A percentile compares a stretch with the other conserved stretches of the same genome.
phyloP scores from a whole-genome alignment of 2,797 vertebrate species.

The Balearica regulorum region DNA sequence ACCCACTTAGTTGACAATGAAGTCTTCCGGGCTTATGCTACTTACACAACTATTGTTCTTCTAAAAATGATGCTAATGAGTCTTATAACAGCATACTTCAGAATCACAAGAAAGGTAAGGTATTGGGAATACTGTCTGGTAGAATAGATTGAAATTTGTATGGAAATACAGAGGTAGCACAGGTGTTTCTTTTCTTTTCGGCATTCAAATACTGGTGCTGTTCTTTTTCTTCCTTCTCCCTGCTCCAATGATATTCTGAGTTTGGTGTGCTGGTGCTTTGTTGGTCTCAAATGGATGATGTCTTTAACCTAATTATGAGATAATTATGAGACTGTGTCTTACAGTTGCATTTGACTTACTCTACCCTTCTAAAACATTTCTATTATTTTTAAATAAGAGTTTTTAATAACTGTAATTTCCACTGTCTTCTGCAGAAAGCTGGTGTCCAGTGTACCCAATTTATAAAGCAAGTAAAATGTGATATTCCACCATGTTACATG shows the following conservation, averaged over 20 bases:
- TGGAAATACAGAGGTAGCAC: not conserved
- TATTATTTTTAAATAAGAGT: not conserved
- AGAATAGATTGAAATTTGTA: not conserved
- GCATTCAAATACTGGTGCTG: not conserved
- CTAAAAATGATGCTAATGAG: slow-evolving; percentile 87
- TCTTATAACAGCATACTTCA: slow-evolving; percentile 70
- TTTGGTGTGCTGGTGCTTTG: not conserved
- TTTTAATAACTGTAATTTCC: not conserved
- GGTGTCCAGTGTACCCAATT: not conserved
- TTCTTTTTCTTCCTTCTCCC: not conserved
- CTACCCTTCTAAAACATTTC: not conserved
- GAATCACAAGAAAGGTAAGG: slow-evolving; percentile 80
- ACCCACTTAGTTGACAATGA: slow-evolving; percentile 70
- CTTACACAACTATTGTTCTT: slow-evolving; percentile 77
- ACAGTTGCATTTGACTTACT: not conserved
- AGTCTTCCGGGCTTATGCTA: slow-evolving; percentile 76
- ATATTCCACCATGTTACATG: not conserved
- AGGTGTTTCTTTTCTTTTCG: not conserved
- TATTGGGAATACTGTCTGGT: not conserved
- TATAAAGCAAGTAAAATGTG: not conserved
- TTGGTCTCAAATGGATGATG: not conserved
- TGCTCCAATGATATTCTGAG: not conserved
- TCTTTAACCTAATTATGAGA: not conserved
- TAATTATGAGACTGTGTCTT: not conserved
- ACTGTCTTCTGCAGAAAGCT: not conserved